Conservation (phyloP, 2,113 vertebrate species). For the Hylia prasina region DNA sequence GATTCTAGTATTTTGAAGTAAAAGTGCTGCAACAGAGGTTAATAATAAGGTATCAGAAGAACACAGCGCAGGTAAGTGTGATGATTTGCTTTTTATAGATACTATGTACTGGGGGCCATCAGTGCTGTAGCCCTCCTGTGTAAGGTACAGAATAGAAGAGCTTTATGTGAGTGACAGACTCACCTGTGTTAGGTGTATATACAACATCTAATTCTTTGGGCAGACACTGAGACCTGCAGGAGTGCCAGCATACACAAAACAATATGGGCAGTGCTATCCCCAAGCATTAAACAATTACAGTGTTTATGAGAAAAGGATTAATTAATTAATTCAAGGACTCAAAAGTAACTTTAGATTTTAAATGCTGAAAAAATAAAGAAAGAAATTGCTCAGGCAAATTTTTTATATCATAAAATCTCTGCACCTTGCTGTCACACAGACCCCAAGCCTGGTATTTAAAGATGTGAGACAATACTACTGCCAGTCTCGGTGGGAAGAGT, state of each 20-base stretch:
- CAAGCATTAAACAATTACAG: background rate
- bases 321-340: background rate
- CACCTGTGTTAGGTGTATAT: fast-evolving
- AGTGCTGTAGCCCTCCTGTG: background rate
- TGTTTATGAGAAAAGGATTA: background rate
- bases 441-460: background rate
- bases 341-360: background rate
- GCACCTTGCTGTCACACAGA: background rate
- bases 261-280: background rate
- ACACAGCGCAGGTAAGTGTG: background rate
- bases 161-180: background rate
- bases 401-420: background rate
- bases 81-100: background rate
- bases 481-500: background rate
- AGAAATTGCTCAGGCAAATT: background rate
- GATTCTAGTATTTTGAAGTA: background rate
- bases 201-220: too few relatives aligned
- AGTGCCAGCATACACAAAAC: background rate
- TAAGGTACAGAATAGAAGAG: background rate
- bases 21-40: background rate
- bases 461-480: background rate
- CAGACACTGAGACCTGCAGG: background rate
- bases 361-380: background rate
- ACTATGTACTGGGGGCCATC: background rate
- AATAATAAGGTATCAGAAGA: background rate